Evolutionary conservation across 1,140 invertebrate species (phyloP).

Genomic region (Eupristina koningsbergeri): DNA sequence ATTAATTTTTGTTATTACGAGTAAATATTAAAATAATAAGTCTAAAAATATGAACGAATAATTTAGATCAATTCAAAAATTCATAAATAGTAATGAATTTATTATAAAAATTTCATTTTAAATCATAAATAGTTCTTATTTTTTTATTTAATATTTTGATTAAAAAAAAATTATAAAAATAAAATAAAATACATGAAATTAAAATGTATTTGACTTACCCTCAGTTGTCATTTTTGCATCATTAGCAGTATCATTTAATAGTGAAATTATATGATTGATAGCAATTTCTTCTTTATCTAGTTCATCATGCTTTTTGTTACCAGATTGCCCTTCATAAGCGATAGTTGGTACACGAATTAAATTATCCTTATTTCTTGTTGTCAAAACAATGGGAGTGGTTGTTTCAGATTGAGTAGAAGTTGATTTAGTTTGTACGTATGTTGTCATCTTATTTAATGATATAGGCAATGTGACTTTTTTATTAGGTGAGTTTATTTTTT

Average conservation of each 20-base stretch:
- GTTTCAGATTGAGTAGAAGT: constrained; percentile 30
- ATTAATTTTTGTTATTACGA: too few relatives aligned
- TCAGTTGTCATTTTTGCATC: constrained; percentile 58
- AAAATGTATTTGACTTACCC: constrained; percentile 44
- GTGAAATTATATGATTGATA: constrained; percentile 77
- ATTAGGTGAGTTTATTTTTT: background rate
- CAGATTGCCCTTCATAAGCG: constrained; percentile 68
- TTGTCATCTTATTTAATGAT: constrained; percentile 52
- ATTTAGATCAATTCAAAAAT: too few relatives aligned
- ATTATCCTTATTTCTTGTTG: constrained; percentile 54
- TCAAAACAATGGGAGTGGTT: constrained; percentile 60
- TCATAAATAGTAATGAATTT: too few relatives aligned
- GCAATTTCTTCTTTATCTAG: constrained; percentile 68
- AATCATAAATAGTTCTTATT: too few relatives aligned
- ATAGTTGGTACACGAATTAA: constrained; percentile 75
- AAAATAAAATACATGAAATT: too few relatives aligned
- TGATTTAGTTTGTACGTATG: constrained; percentile 48
- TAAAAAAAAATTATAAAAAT: background rate
- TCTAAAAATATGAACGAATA: too few relatives aligned
- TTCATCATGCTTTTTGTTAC: constrained; percentile 66
- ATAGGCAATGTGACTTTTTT: background rate
- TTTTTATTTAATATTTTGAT: background rate
- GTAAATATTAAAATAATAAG: too few relatives aligned
- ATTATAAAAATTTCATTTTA: too few relatives aligned
- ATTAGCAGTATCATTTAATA: constrained; percentile 77